phyloP scores from a whole-genome alignment of 1,140 invertebrate species.

The Brachionus asplanchnoidis region DNA sequence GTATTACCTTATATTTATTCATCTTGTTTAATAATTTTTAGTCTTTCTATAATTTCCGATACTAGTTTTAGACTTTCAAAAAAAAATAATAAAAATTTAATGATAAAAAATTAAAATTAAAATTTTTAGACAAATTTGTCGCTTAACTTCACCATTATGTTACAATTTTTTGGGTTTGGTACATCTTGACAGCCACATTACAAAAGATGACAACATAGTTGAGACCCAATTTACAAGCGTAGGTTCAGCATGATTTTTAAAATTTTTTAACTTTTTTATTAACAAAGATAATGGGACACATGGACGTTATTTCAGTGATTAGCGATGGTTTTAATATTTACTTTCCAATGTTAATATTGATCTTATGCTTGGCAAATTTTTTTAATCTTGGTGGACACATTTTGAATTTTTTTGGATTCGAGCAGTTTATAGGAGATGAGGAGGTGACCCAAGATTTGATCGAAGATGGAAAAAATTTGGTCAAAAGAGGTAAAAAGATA shows the following conservation, averaged over 20 bases:
- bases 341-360: constrained; percentile 90
- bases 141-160: constrained; percentile 94
- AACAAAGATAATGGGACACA: constrained; percentile 90
- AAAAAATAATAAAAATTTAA: constrained; percentile 39
- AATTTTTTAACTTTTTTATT: too few relatives aligned
- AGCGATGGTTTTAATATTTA: constrained; percentile 98
- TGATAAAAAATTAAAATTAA: constrained; percentile 62
- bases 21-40: too few relatives aligned
- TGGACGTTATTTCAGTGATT: constrained; percentile 94
- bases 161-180: constrained; percentile 94
- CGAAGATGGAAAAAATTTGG: constrained; percentile 82
- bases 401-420: constrained; percentile 81
- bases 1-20: too few relatives aligned
- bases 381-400: constrained; percentile 85
- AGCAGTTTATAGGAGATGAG: constrained; percentile 85
- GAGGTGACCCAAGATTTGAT: constrained; percentile 85
- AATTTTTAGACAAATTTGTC: constrained; percentile 67
- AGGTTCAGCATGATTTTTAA: constrained; percentile 40
- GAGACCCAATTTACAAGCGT: constrained; percentile 85
- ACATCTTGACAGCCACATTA: constrained; percentile 95
- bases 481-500: constrained; percentile 62
- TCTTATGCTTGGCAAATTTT: constrained; percentile 88
- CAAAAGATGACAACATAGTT: constrained; percentile 63
- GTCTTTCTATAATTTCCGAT: too few relatives aligned
- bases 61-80: background rate